Base-by-base conservation (phyloP, 2,113 vertebrate genomes). In the Lepus americanus region DNA sequence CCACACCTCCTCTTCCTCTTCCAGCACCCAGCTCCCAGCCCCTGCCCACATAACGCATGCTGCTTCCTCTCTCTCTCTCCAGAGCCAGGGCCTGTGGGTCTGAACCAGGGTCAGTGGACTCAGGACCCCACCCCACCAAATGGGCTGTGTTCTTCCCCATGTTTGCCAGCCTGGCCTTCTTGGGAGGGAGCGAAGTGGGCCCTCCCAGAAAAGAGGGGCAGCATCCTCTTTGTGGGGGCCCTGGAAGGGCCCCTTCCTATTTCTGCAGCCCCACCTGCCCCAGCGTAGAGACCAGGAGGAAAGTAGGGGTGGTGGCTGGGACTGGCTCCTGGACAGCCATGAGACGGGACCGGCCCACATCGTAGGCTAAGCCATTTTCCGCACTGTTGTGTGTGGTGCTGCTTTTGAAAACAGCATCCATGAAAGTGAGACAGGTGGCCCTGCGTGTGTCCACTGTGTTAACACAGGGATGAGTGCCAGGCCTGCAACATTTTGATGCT, bases 401-500 rank as follows among this genome's bases (percentile, higher is more conserved):
- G 1, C 19, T 36, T 88, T 69, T 17, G 14, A 36, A n/a, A 63
- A 25, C 27, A 78, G 39, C 59, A 3, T 6, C 49, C 9, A 7
- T 16, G 36, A n/a, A 69, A 87, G 25, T 19, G 33, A 36, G n/a
- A 39, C 55, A 78, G 69, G 78, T 74, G 79, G 64, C n/a, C 89
- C 94, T 81, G 81, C 95, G 79, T 3, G 31, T 55, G 27, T 64
- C 17, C 0, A 7, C 51, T 55, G 61, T 85, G 3, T 95, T 84
- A 67, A 27, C 76, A 25, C 55, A n/a, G 36, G 29, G 7, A 33
- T 0, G 0, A 51, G 83, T 90, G 19, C 23, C 97, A 96, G 97
- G 94, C 69, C 94, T 94, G 95, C 86, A 81, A 85, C 96, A 96
- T 97, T 98, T 97, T 90, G 92, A 96, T 93, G 74, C 84, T 51